Base-by-base conservation (phyloP, 2,797 vertebrate genomes). In the Micromesistius poutassou region DNA sequence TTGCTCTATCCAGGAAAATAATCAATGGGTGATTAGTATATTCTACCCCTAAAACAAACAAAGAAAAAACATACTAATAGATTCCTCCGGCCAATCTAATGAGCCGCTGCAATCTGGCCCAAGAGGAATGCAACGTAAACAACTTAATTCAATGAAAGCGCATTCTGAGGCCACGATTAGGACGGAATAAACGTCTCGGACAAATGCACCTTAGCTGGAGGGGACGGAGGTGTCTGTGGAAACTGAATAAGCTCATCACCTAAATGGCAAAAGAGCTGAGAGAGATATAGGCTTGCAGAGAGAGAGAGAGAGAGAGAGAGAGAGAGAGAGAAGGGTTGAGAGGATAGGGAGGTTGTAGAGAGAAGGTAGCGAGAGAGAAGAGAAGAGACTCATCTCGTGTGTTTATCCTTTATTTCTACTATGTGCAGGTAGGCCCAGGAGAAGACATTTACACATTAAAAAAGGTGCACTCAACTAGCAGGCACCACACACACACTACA, bases 171-270 rank as follows among this genome's bases (percentile, higher is more conserved):
- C 87, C 82, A 85, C 83, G 81, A 88, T 89, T 87, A 88, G 84
- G 74, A 86, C 82, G 79, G 83, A 89, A 82, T 80, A 86, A 88
- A 78, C 13, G 81, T 85, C 75, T 76, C 66, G 83, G 87, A 89
- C 80, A 77, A 76, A 82, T 72, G 40, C 74, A 76, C 82, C 84
- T 85, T 40, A 14, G 83, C 81, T 81, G 74, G 82, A 87, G 86
- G 86, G 86, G 86, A 86, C 85, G 82, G 79, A 80, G 42, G 40
- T 85, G 83, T 81, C 81, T 30, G 84, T 14, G 25, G 73, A 79
- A 83, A 89, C 86, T 87, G 84, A 89, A 87, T 91, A 91, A 92
- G 90, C 89, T 93, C 89, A 91, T 93, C 93, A 92, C 86, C 90
- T 88, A 92, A 93, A 93, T 91, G 89, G 88, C 92, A 92, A 84